Conservation (phyloP, 2,113 vertebrate species). For the Centrocercus urophasianus region DNA sequence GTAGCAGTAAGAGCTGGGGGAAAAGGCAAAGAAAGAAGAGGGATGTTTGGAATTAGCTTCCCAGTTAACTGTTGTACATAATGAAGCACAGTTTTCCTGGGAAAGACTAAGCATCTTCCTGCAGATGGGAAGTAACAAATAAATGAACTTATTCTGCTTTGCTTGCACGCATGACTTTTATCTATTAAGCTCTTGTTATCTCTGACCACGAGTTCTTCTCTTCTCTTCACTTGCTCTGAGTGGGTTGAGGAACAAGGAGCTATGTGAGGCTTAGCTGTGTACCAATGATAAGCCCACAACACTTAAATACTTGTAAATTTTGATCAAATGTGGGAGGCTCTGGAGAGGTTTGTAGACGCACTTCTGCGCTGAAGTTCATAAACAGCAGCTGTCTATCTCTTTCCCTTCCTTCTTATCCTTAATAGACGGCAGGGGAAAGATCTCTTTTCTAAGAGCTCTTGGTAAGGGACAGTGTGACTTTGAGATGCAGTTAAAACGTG, state of each 20-base stretch:
- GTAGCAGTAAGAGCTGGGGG: neutral
- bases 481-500: neutral
- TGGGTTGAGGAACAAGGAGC: neutral
- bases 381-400: neutral
- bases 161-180: neutral
- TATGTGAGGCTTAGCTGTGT: neutral
- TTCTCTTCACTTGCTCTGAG: neutral
- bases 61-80: neutral
- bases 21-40: neutral
- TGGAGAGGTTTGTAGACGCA: neutral
- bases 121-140: neutral
- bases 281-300: neutral
- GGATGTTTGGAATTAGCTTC: neutral
- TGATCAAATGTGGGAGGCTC: neutral
- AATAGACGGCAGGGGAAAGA: neutral
- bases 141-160: neutral
- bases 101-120: neutral
- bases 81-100: neutral
- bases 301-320: neutral
- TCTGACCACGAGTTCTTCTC: neutral
- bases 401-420: neutral
- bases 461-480: neutral
- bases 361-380: neutral
- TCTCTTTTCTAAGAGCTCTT: neutral
- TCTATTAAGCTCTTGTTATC: neutral